A percentile compares a stretch with the other conserved stretches of the same genome.
These are phyloP conservation scores for Bombyx huttoni DNA, from an alignment of 2,888 invertebrate genomes.

Conservation along the genomic window DNA sequence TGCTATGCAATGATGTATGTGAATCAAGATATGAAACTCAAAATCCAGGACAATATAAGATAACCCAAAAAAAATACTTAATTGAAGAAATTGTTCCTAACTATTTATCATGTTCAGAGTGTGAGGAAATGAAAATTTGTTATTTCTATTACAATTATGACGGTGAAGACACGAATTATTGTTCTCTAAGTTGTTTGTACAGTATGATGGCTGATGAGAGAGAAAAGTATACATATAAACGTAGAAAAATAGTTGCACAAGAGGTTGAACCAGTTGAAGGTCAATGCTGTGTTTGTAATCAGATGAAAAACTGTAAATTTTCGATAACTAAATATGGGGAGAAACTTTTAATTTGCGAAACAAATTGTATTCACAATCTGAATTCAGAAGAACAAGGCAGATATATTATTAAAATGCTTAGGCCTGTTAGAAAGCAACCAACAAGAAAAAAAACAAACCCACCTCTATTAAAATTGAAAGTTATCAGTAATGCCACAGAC, in stretches of 20 bases:
- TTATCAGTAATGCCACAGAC: constrained; percentile 66
- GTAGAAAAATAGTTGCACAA: constrained; percentile 62
- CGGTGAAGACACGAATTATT: constrained; percentile 59
- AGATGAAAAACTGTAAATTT: constrained; percentile 57
- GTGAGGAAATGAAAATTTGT: constrained; percentile 52
- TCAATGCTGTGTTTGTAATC: constrained; percentile 63
- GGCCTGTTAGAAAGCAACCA: constrained; percentile 14
- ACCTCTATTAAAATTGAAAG: constrained; percentile 57
- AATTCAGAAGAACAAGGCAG: constrained; percentile 46
- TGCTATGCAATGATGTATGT: constrained; percentile 66
- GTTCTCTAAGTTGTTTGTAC: constrained; percentile 69
- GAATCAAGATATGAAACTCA: constrained; percentile 48
- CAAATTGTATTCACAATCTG: constrained; percentile 69
- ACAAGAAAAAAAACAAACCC: constrained; percentile 11
- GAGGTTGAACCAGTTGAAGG: constrained; percentile 33
- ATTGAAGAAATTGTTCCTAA: constrained; percentile 50
- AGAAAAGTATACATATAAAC: constrained; percentile 68
- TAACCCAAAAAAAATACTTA: constrained; percentile 42
- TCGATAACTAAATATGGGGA: constrained; percentile 65
- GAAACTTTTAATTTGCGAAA: constrained; percentile 65
- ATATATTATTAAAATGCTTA: constrained; percentile 40
- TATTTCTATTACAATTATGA: constrained; percentile 60
- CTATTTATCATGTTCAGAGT: constrained; percentile 43
- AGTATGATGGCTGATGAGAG: constrained; percentile 66
- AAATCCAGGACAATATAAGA: constrained; percentile 37